Percentiles rank a stretch among this genome's conserved stretches.
Conservation (phyloP, 2,888 invertebrate genomes). For the Limnephilus lunatus region DNA sequence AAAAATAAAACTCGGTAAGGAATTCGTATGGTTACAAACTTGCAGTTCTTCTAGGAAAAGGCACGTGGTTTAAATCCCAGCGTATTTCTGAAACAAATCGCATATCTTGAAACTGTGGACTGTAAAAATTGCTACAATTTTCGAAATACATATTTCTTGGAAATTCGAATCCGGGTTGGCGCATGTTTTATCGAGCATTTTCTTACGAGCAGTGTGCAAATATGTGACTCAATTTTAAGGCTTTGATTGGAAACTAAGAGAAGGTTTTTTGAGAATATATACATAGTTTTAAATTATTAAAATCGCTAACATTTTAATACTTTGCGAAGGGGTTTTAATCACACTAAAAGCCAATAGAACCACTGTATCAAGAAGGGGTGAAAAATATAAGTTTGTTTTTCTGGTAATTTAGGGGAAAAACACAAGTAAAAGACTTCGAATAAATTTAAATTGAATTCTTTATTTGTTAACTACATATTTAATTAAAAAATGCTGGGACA, state of each 20-base stretch:
- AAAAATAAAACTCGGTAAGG: background rate
- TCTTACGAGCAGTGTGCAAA: background rate
- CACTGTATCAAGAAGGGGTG: no score
- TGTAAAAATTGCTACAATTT: background rate
- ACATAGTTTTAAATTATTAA: background rate
- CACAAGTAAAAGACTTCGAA: no score
- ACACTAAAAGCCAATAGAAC: no score
- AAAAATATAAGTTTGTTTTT: no score
- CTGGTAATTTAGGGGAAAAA: no score
- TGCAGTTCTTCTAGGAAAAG: background rate
- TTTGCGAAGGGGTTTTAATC: no score
- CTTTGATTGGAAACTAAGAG: background rate
- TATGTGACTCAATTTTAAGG: background rate
- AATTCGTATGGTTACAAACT: background rate
- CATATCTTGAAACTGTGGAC: background rate
- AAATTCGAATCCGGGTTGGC: background rate
- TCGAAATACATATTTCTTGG: background rate
- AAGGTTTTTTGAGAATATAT: no score
- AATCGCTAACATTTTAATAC: background rate
- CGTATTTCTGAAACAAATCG: constrained; percentile 2
- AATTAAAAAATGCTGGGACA: no score
- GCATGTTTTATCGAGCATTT: background rate
- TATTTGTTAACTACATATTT: no score
- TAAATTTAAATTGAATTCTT: no score
- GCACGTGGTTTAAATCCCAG: constrained; percentile 20